phyloP scores from a whole-genome alignment of 2,797 vertebrate species.

The Tapirus indicus region DNA sequence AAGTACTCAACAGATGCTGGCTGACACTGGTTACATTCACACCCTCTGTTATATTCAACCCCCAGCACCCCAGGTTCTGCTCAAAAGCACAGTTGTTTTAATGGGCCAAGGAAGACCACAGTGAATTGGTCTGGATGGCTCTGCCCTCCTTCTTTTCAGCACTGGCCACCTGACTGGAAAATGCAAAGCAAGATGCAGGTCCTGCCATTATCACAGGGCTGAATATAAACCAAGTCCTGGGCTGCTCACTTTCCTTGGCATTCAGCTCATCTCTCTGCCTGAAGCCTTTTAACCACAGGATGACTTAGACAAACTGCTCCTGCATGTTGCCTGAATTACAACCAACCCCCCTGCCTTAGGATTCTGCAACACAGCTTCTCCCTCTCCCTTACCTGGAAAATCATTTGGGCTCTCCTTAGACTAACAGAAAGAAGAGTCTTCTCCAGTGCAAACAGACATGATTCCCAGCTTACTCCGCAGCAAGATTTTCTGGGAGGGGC shows the following conservation, averaged over 20 bases:
- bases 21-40: neutral
- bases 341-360: neutral
- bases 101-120: neutral
- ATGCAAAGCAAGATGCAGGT: neutral
- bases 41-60: neutral
- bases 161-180: neutral
- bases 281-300: neutral
- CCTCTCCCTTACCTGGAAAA: constrained; percentile 15
- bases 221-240: neutral
- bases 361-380: neutral
- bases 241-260: neutral
- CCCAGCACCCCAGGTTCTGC: neutral
- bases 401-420: neutral
- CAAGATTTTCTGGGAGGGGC: neutral
- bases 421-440: neutral
- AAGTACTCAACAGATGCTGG: too few species aligned
- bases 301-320: neutral
- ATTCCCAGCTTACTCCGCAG: neutral
- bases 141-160: neutral
- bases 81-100: neutral
- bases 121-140: neutral
- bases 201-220: neutral
- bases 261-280: neutral
- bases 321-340: neutral
- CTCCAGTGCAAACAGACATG: neutral